Base-by-base conservation (phyloP, 2,888 invertebrate species). In the Rutpela maculata region DNA sequence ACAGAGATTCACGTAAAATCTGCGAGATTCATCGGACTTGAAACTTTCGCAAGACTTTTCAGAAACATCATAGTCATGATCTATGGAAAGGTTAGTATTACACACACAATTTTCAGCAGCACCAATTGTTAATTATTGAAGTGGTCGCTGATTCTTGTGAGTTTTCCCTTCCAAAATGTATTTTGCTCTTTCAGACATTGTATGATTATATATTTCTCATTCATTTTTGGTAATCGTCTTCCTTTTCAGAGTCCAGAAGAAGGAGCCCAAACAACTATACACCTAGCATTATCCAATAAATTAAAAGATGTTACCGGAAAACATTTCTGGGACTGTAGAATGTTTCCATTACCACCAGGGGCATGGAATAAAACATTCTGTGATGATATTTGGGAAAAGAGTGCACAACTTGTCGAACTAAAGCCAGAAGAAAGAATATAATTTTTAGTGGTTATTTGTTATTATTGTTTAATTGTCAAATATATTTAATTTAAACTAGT, bases 351-450 rank as follows among this genome's bases (percentile, higher is more conserved):
- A 35, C 88, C 87, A 26, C 87, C 86, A 60, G 84, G 84, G 50
- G 84, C 85, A 35, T 85, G 88, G 85, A 86, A 87, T 56, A 83
- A 83, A 71, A 84, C 85, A 70, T 93, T 93, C 71, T 96, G 94
- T 10, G 93, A 93, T 83, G 95, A 95, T 85, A 89, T 97, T 62
- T 98, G 98, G 98, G 95, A 95, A 85, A 91, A 95, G 78, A 96
- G 96, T 38, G 94, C 95, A 84, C 92, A 93, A 80, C 89, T 97
- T 77, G 95, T 94, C 0, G 93, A 95, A 79, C 89, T 96, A 70
- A 92, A 92, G 68, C 91, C 93, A 1, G 91, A 90, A 78, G 96
- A 96, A 74, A 89, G 85, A 76, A 9, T 79, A 74, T 82, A 50
- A 50, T n/a, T 1, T 4, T 1, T 35, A 35, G 31, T 35, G 31